phyloP scores from a whole-genome alignment of 2,888 invertebrate species.

The Caenorhabditis wallacei region DNA sequence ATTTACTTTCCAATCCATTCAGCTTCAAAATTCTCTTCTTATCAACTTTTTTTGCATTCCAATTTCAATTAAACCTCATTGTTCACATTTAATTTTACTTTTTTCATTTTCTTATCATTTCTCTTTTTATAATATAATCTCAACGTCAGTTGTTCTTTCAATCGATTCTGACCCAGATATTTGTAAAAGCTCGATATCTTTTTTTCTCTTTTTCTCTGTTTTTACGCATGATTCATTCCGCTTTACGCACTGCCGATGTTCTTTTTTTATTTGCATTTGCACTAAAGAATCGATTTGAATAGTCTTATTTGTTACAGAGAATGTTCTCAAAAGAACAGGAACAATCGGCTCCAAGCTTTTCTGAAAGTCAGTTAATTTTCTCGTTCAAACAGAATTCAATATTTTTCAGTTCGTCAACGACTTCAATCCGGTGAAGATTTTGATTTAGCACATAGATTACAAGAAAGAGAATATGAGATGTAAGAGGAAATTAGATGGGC shows the following conservation, averaged over 20 bases:
- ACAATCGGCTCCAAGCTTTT: conserved; percentile 43
- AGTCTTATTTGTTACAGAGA: conserved; percentile 8
- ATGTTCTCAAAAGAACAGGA: conserved; percentile 44
- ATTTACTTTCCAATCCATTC: conserved; percentile 45
- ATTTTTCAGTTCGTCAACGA: conserved; percentile 51
- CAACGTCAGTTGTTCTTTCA: conserved; percentile 53
- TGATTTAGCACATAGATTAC: conserved; percentile 54
- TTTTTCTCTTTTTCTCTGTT: conserved; percentile 27
- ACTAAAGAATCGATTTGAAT: background rate
- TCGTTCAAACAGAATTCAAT: background rate
- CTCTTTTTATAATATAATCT: conserved; percentile 17
- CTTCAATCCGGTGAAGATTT: conserved; percentile 61
- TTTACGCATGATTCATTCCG: conserved; percentile 43
- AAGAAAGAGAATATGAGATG: conserved; percentile 59
- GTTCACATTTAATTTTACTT: conserved; percentile 6
- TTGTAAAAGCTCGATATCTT: conserved; percentile 29
- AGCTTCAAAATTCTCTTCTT: conserved; percentile 38
- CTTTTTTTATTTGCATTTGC: conserved; percentile 39
- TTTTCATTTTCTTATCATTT: conserved; percentile 8
- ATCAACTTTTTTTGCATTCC: conserved; percentile 29
- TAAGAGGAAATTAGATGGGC: conserved; percentile 17
- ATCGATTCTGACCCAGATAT: conserved; percentile 47
- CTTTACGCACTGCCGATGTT: conserved; percentile 9
- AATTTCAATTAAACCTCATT: conserved; percentile 45
- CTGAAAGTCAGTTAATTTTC: conserved; percentile 42